Percentiles rank a stretch among this genome's conserved stretches.
Conservation (phyloP, 1,140 invertebrate genomes). For the Micrasema longulum region DNA sequence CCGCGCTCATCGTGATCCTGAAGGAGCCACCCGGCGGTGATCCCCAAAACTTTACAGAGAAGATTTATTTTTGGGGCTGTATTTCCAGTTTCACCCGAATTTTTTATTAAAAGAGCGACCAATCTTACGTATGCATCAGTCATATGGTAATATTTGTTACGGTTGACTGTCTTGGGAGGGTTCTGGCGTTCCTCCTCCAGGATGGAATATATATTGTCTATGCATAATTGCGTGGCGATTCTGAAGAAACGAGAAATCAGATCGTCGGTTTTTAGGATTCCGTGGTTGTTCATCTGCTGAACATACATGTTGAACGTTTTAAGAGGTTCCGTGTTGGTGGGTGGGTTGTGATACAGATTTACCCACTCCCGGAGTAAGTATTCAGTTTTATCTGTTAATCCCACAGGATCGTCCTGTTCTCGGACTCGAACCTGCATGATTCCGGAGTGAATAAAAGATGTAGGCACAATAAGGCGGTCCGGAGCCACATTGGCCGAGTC, state of each 20-base stretch:
- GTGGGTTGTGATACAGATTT: constrained; percentile 83
- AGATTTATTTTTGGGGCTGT: constrained; percentile 96
- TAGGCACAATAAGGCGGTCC: constrained; percentile 80
- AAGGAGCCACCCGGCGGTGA: constrained; percentile 93
- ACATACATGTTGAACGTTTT: constrained; percentile 96
- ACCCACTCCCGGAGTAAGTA: constrained; percentile 96
- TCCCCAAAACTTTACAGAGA: constrained; percentile 95
- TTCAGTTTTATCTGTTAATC: constrained; percentile 95
- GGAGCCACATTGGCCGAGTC: constrained; percentile 74
- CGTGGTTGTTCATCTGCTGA: constrained; percentile 95
- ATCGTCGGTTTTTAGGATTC: constrained; percentile 97
- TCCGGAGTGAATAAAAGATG: constrained; percentile 93
- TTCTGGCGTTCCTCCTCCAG: constrained; percentile 69
- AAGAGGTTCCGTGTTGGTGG: constrained; percentile 82
- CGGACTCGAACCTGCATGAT: constrained; percentile 81
- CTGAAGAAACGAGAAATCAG: constrained; percentile 97
- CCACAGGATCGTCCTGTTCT: constrained; percentile 81
- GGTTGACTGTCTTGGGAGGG: constrained; percentile 69
- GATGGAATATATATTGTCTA: constrained; percentile 91
- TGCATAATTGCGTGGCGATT: constrained; percentile 95
- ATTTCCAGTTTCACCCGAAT: constrained; percentile 89
- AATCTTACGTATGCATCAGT: constrained; percentile 95
- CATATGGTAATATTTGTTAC: constrained; percentile 95
- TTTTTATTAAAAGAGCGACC: constrained; percentile 96
- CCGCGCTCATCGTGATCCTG: constrained; percentile 93